A percentile compares a stretch with the other conserved stretches of the same genome.
phyloP scores from a whole-genome alignment of 2,797 vertebrate species.

The Bradypus variegatus region DNA sequence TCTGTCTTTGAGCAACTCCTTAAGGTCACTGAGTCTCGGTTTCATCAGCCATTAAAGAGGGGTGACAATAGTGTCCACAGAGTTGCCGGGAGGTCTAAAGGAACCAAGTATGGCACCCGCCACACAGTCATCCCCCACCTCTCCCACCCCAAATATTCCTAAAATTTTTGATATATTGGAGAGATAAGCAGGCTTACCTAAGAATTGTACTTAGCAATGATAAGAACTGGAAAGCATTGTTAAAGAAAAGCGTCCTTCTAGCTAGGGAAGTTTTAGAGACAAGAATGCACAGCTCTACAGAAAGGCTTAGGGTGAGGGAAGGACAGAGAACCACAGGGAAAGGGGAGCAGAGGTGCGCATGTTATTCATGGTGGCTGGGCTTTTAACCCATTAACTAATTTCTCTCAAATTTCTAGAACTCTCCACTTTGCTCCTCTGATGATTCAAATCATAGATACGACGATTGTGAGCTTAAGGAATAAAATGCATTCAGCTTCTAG shows the following conservation, averaged over 20 bases:
- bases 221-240: neutral
- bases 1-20: neutral
- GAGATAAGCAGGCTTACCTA: neutral
- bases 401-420: neutral
- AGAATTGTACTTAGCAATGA: neutral
- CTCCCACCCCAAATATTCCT: neutral
- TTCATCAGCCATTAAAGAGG: neutral
- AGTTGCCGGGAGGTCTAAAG: accelerated
- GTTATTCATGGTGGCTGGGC: neutral
- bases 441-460: neutral
- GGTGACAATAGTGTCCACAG: neutral
- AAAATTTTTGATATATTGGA: neutral
- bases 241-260: neutral
- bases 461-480: neutral
- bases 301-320: neutral
- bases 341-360: neutral
- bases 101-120: neutral
- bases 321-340: neutral
- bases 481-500: neutral
- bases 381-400: neutral
- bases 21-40: neutral
- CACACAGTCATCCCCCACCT: neutral
- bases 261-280: neutral
- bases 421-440: neutral
- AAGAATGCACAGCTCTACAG: neutral